Base-by-base conservation (phyloP, 1,140 invertebrate species). In the Apis cerana region DNA sequence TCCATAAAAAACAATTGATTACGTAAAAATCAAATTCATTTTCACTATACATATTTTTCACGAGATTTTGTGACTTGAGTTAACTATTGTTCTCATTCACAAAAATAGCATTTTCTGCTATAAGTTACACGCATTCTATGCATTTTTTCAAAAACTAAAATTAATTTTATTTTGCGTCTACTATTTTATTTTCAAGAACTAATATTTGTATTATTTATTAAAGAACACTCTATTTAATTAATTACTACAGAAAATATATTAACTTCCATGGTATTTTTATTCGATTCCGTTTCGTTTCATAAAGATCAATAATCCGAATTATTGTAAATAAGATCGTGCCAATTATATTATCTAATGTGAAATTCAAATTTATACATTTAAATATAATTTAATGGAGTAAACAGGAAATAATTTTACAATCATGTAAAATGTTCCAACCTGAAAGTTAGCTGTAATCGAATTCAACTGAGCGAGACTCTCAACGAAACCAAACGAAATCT, bases 221-320 rank as follows among this genome's bases (percentile, higher is more conserved):
- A 13, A 58, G 33, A 56, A 81, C 71, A 79, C 77, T 50, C 21
- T 23, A 27, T 17, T 8, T 17, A 13, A 9, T 61, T 69, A 69
- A 79, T 1, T 50, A 10, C 52, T 64, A 72, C 52, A 83, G 52
- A 79, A 83, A 83, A 79, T 83, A 78, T 83, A 78, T 83, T 83
- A 83, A 84, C 80, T 33, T 68, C 33, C n/a, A 69, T 59, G 15
- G 17, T 80, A 19, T 65, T 23, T n/a, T 3, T 15, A 15, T 21
- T 71, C n/a, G 10, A 12, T 74, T 65, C 19, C 69, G 69, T 62
- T 62, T 64, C 70, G 59, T n/a, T 48, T 33, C n/a, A 21, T 52
- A 12, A 74, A 61, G 9, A 65, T 71, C 54, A 21, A 2, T 19
- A 52, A 15, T 17, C 23, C 17, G 19, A 33, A 13, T 64, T 64